Evolutionary conservation across 1,140 invertebrate species (phyloP).

Genomic region (Drosophila saltans): DNA sequence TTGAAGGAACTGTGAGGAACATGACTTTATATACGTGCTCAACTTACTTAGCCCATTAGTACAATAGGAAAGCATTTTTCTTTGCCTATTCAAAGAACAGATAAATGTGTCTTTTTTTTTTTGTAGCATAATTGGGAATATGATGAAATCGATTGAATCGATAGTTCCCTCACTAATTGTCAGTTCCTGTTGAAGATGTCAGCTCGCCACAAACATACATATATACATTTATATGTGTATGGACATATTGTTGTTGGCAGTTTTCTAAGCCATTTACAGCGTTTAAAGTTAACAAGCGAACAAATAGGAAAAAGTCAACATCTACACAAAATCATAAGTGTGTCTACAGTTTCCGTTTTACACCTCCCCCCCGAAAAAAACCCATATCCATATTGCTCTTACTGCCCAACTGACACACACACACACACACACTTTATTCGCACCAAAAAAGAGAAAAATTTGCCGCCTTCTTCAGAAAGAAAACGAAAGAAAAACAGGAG

Average conservation of each 20-base stretch:
- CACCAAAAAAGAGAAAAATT: slow-evolving; percentile 54
- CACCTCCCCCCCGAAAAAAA: neutral
- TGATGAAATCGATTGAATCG: neutral
- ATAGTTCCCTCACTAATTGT: slow-evolving; percentile 4
- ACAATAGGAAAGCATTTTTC: too few species aligned
- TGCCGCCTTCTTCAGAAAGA: slow-evolving; percentile 26
- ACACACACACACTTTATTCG: slow-evolving; percentile 5
- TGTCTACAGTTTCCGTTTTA: neutral
- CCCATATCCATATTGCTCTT: neutral
- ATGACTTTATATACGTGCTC: too few species aligned
- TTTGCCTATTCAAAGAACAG: too few species aligned
- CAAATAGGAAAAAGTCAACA: slow-evolving; percentile 80
- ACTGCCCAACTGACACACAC: neutral
- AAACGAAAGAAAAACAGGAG: neutral
- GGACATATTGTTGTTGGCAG: slow-evolving; percentile 51
- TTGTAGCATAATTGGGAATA: too few species aligned
- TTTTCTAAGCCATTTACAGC: slow-evolving; percentile 80
- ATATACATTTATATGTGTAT: slow-evolving; percentile 6
- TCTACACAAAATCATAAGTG: slow-evolving; percentile 36
- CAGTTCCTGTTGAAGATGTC: neutral
- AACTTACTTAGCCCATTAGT: too few species aligned
- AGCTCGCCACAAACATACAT: neutral
- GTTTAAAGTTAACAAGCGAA: slow-evolving; percentile 80
- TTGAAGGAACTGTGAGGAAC: too few species aligned
- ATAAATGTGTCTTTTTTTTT: too few species aligned